Evolutionary conservation across 2,113 vertebrate species (phyloP).

Genomic region (Sciurus niger): DNA sequence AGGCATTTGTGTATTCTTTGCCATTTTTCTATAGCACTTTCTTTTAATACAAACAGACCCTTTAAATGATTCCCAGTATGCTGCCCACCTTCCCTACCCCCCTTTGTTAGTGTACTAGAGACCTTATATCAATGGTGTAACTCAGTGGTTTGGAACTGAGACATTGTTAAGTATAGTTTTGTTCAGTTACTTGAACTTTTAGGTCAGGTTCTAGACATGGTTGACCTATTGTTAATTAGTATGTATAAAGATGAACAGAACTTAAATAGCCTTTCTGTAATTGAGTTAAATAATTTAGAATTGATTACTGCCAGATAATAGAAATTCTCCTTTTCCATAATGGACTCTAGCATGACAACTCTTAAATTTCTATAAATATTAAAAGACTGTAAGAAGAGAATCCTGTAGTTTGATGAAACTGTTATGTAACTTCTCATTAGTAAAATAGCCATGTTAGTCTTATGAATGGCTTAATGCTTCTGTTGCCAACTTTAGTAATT

Average conservation of each 20-base stretch:
- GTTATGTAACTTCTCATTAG: conserved; percentile 56
- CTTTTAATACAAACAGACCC: neutral
- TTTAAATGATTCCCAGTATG: neutral
- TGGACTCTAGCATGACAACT: conserved; percentile 51
- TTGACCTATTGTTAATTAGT: conserved; percentile 46
- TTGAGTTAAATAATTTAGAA: conserved; percentile 62
- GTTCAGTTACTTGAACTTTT: conserved; percentile 41
- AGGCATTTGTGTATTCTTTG: neutral
- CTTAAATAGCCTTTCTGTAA: conserved; percentile 60
- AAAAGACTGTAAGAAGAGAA: conserved; percentile 59
- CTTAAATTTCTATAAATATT: conserved; percentile 72
- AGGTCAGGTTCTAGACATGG: conserved; percentile 18
- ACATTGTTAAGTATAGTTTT: conserved; percentile 12
- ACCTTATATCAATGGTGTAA: neutral
- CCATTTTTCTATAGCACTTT: neutral
- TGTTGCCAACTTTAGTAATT: no score
- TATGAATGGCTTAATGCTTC: no score
- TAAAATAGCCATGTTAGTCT: no score
- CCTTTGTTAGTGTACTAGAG: neutral
- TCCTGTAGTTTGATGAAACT: conserved; percentile 59
- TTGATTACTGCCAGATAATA: conserved; percentile 61
- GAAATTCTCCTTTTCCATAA: conserved; percentile 74
- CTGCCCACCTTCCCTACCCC: neutral
- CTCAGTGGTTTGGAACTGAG: conserved; percentile 48
- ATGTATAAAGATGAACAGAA: conserved; percentile 49